Percentiles rank a stretch among this genome's conserved stretches.
Evolutionary conservation across 30 jellyfish, hydroid and myxozoan species (phyloP).

Genomic region (Nemopilema nomurai): DNA sequence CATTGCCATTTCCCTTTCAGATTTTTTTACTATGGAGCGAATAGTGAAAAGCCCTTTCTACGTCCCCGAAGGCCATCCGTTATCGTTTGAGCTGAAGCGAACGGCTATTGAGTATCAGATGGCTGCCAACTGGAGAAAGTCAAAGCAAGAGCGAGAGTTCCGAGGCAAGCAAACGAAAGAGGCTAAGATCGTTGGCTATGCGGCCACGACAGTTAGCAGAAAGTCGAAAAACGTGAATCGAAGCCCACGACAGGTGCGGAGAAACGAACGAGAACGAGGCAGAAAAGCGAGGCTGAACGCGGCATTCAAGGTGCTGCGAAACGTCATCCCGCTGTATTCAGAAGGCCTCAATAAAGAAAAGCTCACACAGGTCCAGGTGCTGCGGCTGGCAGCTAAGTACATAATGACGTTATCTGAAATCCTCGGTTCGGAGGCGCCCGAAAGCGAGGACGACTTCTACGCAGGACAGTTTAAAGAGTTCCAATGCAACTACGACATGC

Average conservation of each 20-base stretch:
- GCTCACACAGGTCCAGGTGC: slow-evolving; percentile 80
- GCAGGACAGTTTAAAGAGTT: slow-evolving; percentile 34
- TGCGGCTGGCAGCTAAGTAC: slow-evolving; percentile 81
- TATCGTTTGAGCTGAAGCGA: slow-evolving; percentile 33
- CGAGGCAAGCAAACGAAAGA: slow-evolving; percentile 31
- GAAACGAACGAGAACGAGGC: slow-evolving; percentile 90
- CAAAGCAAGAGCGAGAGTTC: slow-evolving; percentile 42
- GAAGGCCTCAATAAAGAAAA: slow-evolving; percentile 78
- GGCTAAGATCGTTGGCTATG: slow-evolving; percentile 13
- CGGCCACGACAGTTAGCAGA: slow-evolving; percentile 11
- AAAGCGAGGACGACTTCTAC: slow-evolving; percentile 49
- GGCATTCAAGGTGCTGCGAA: slow-evolving; percentile 81
- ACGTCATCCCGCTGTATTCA: slow-evolving; percentile 65
- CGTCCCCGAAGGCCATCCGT: slow-evolving; percentile 9
- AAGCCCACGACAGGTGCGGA: slow-evolving; percentile 74
- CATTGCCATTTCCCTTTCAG: slow-evolving; percentile 1
- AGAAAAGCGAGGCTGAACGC: slow-evolving; percentile 90
- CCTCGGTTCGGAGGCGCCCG: slow-evolving; percentile 64
- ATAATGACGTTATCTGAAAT: slow-evolving; percentile 65
- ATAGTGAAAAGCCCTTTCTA: slow-evolving; percentile 9
- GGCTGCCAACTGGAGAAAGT: slow-evolving; percentile 38
- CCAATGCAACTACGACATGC: slow-evolving; percentile 35
- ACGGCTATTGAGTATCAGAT: slow-evolving; percentile 36
- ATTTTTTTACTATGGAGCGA: slow-evolving; percentile 10
- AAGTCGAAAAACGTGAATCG: slow-evolving; percentile 46